phyloP scores from a whole-genome alignment of 2,113 vertebrate species.

The Lophura nycthemera region DNA sequence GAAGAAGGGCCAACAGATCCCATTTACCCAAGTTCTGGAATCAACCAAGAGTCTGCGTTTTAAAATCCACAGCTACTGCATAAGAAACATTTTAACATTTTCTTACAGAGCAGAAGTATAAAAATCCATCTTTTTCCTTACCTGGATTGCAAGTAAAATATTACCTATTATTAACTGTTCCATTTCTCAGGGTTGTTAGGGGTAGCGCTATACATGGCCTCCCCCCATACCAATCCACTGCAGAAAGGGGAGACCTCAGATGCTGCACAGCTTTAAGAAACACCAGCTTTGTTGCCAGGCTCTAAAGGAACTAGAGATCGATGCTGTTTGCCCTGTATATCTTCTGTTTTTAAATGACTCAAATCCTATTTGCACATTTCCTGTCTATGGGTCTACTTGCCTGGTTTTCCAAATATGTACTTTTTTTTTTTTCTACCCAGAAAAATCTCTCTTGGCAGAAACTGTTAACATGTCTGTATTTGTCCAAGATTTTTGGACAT shows the following conservation, averaged over 20 bases:
- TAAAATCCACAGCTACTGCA: not conserved
- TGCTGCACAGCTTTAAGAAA: not conserved
- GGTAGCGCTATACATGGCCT: constrained; percentile 33
- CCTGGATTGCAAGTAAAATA: constrained; percentile 37
- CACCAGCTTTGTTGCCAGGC: not conserved
- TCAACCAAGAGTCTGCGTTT: not conserved
- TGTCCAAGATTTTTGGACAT: not conserved
- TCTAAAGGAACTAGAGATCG: not conserved
- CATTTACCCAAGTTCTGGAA: not conserved
- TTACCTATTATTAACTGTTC: constrained; percentile 23
- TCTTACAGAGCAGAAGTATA: not conserved
- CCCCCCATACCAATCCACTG: constrained; percentile 34
- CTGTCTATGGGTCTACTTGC: not conserved
- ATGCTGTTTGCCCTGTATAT: not conserved
- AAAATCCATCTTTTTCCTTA: not conserved
- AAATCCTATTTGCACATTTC: not conserved
- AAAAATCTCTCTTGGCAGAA: not conserved
- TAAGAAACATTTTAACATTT: not conserved
- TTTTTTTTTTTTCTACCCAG: not conserved
- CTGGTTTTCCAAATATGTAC: not conserved
- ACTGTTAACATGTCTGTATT: not conserved
- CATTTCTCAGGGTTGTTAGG: not conserved
- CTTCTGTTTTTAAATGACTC: not conserved
- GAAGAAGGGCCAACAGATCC: not conserved
- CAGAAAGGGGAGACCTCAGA: not conserved